Percentiles rank a stretch among this genome's conserved stretches.
Conservation (phyloP, 2,797 vertebrate species). For the Molossus molossus region DNA sequence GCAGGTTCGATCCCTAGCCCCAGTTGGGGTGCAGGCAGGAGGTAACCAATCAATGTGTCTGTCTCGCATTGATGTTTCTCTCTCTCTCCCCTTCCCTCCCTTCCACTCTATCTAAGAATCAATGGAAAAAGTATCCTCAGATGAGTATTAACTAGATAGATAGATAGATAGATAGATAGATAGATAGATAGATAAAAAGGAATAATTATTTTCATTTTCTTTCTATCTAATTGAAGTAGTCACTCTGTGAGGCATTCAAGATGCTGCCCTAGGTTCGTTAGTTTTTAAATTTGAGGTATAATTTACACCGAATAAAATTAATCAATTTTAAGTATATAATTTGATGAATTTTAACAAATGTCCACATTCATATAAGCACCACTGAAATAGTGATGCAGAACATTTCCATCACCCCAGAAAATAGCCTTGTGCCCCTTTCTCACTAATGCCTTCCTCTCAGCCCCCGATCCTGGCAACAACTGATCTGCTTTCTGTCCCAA, state of each 20-base stretch:
- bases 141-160: too few relatives aligned
- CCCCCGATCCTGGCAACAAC: not conserved
- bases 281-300: constrained; percentile 37
- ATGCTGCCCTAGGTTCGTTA: constrained; percentile 2
- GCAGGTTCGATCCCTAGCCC: too few relatives aligned
- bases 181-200: too few relatives aligned
- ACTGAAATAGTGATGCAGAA: not conserved
- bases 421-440: not conserved
- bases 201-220: constrained; percentile 3
- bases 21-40: too few relatives aligned
- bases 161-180: too few relatives aligned
- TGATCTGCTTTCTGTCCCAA: constrained; percentile 2
- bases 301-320: constrained; percentile 45
- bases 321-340: constrained; percentile 37
- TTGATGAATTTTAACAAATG: constrained; percentile 44
- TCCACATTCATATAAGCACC: not conserved
- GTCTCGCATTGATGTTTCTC: too few relatives aligned
- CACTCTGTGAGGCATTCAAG: constrained; percentile 28
- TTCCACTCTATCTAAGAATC: too few relatives aligned
- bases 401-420: not conserved
- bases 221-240: not conserved
- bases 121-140: too few relatives aligned
- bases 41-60: too few relatives aligned
- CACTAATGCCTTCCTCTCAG: not conserved
- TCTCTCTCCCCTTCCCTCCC: too few relatives aligned